Conservation (phyloP, 2,797 vertebrate genomes). For the Todus mexicanus region DNA sequence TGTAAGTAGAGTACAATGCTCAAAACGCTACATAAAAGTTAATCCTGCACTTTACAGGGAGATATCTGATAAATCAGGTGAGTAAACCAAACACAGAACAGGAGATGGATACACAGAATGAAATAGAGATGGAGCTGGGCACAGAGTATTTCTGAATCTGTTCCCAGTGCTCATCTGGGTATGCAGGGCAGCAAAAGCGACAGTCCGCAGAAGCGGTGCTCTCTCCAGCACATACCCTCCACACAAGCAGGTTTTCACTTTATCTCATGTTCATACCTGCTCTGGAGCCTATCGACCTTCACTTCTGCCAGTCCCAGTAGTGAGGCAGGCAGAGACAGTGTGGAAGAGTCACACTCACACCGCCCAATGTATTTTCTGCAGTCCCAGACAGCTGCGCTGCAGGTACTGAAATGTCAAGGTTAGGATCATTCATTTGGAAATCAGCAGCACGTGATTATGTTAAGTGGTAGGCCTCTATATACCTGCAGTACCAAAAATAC, state of each 20-base stretch:
- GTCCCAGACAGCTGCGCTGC: background rate
- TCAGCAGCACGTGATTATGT: background rate
- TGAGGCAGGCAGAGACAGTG: accelerated
- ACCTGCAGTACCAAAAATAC: conserved; percentile 26
- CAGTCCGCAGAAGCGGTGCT: background rate
- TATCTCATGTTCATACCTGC: background rate
- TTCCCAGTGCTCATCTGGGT: background rate
- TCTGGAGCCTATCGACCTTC: background rate
- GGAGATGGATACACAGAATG: background rate
- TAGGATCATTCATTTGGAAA: background rate
- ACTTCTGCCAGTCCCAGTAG: too few relatives aligned
- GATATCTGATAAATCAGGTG: background rate
- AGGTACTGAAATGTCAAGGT: background rate
- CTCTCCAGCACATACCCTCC: background rate
- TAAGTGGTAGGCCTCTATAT: background rate
- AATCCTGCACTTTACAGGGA: background rate
- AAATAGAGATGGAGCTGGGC: background rate
- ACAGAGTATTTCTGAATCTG: background rate
- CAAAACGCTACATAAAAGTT: background rate
- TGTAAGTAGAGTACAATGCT: background rate
- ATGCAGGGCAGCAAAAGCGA: accelerated
- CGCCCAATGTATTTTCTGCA: accelerated
- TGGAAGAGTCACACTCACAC: background rate
- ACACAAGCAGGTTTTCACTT: background rate
- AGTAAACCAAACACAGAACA: background rate